Evolutionary conservation across 2,113 vertebrate species (phyloP).

Genomic region (Isichthys henryi): DNA sequence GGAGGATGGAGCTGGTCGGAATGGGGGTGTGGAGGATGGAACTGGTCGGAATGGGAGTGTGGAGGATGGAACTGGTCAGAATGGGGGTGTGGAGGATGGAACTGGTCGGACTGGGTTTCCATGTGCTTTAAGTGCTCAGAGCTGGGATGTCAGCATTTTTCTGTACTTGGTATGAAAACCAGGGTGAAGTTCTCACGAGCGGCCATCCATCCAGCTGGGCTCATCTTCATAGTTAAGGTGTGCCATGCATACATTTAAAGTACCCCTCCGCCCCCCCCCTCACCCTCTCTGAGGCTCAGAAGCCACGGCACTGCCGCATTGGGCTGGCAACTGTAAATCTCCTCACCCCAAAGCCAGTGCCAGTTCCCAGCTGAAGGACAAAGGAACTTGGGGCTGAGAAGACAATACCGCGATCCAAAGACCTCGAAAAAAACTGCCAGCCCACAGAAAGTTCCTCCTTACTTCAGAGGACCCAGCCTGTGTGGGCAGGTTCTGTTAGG

Average conservation of each 20-base stretch:
- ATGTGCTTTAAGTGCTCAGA: neutral
- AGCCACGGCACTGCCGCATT: neutral
- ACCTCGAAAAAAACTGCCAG: neutral
- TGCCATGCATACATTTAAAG: neutral
- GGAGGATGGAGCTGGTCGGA: neutral
- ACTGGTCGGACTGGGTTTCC: neutral
- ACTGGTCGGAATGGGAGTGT: no score
- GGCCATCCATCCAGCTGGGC: no score
- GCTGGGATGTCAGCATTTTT: neutral
- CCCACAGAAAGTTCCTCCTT: neutral
- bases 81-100: no score
- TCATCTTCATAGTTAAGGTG: neutral
- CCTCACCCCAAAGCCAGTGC: neutral
- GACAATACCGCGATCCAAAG: neutral
- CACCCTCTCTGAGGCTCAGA: neutral
- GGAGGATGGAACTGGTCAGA: no score
- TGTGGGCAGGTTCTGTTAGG: conserved; percentile 28
- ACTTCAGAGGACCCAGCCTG: neutral
- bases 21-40: no score
- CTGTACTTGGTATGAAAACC: neutral
- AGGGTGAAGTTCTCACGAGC: neutral
- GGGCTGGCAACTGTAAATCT: neutral
- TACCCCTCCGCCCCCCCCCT: neutral
- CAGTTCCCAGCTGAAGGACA: neutral
- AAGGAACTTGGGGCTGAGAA: neutral